Conservation (phyloP, 2,113 vertebrate species). For the Melanocharis versteri region DNA sequence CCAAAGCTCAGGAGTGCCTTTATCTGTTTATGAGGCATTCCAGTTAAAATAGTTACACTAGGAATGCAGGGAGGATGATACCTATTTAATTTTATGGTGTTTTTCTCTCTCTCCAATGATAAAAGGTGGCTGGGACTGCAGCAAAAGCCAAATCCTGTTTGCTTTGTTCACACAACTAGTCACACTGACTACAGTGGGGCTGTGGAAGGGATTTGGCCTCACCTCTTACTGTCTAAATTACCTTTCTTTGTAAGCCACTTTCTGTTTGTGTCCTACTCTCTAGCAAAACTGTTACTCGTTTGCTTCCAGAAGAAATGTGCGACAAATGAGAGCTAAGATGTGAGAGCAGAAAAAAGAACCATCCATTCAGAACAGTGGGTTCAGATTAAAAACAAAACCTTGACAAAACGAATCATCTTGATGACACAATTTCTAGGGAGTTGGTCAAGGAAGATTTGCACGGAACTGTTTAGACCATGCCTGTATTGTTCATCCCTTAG, state of each 20-base stretch:
- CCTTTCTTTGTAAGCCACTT: constrained; percentile 55
- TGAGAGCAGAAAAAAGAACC: background rate
- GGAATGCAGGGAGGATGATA: constrained; percentile 48
- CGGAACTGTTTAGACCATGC: background rate
- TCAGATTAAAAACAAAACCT: background rate
- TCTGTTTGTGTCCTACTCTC: background rate
- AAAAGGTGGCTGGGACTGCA: constrained; percentile 48
- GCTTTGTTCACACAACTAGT: constrained; percentile 45
- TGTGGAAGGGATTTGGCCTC: constrained; percentile 65
- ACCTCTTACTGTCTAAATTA: constrained; percentile 58
- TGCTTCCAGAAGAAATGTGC: background rate
- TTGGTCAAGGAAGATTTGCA: background rate
- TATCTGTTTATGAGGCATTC: constrained; percentile 70
- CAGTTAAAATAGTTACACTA: constrained; percentile 70
- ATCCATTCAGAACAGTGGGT: background rate
- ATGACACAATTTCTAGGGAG: background rate
- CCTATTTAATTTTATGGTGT: constrained; percentile 68
- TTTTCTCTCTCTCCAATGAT: constrained; percentile 54
- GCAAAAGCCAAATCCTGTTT: constrained; percentile 48
- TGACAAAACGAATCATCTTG: background rate
- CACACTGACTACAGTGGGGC: constrained; percentile 47
- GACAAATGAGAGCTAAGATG: background rate
- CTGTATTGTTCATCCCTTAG: background rate
- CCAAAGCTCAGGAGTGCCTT: constrained; percentile 59
- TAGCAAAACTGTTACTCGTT: background rate